Percentiles rank a stretch among this genome's conserved stretches.
phyloP scores from a whole-genome alignment of 2,797 vertebrate genomes.

The Leptoclinus maculatus region DNA sequence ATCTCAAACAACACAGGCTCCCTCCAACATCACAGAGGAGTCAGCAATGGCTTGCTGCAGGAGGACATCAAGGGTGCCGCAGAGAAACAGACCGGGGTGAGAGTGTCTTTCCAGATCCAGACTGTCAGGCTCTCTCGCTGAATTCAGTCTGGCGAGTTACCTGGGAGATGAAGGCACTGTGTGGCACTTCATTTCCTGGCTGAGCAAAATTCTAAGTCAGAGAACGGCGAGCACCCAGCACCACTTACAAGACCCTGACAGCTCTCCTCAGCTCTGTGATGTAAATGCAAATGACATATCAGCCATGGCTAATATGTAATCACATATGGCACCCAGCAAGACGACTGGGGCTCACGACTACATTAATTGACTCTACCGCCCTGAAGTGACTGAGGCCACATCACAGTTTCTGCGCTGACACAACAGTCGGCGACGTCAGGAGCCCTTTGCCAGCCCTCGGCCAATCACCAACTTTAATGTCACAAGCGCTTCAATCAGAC shows the following conservation, averaged over 20 bases:
- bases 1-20: slow-evolving; percentile 83
- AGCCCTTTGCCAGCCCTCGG: slow-evolving; percentile 53
- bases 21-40: slow-evolving; percentile 78
- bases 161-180: slow-evolving; percentile 76
- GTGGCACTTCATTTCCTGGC: slow-evolving; percentile 79
- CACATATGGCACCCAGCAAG: slow-evolving; percentile 83
- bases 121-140: slow-evolving; percentile 74
- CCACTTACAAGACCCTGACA: slow-evolving; percentile 73
- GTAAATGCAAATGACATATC: slow-evolving; percentile 82
- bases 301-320: slow-evolving; percentile 81
- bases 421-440: slow-evolving; percentile 66
- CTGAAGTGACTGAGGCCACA: slow-evolving; percentile 76
- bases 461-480: slow-evolving; percentile 71
- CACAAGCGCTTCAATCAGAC: slow-evolving; percentile 68
- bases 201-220: slow-evolving; percentile 64
- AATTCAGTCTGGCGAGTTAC: slow-evolving; percentile 73
- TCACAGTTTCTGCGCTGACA: slow-evolving; percentile 73
- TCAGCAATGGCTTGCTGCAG: slow-evolving; percentile 74
- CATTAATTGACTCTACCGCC: slow-evolving; percentile 81
- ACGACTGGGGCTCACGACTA: slow-evolving; percentile 72
- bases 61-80: slow-evolving; percentile 78
- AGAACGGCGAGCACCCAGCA: slow-evolving; percentile 52
- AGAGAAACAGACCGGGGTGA: slow-evolving; percentile 75
- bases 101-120: slow-evolving; percentile 77
- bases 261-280: slow-evolving; percentile 73